These are phyloP conservation scores for Biston stratarius DNA, from an alignment of 2,888 invertebrate genomes.

Conservation along the genomic window DNA sequence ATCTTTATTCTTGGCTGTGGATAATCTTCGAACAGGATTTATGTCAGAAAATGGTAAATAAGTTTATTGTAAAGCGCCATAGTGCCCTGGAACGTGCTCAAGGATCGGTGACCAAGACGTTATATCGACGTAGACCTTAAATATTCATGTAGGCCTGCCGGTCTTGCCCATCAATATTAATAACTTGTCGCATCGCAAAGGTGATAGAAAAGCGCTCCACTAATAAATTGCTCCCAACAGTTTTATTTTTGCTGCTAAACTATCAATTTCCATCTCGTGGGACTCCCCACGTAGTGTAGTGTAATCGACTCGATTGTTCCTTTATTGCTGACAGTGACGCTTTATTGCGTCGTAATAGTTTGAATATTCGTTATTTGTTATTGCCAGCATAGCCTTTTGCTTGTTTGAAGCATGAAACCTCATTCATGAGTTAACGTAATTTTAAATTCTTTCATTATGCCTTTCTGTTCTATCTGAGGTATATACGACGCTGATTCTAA, in stretches of 20 bases:
- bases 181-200: constrained; percentile 59
- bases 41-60: not conserved
- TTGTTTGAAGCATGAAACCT: no score
- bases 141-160: constrained; percentile 71
- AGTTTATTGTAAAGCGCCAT: constrained; percentile 4
- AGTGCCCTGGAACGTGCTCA: constrained; percentile 47
- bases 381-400: not conserved
- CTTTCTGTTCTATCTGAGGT: not conserved
- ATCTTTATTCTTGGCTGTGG: not conserved
- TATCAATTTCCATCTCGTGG: constrained; percentile 40
- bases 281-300: constrained; percentile 33
- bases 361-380: constrained; percentile 2
- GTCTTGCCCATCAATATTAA: constrained; percentile 73
- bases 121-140: constrained; percentile 65
- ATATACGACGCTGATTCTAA: no score
- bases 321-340: constrained; percentile 19
- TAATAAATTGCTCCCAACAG: constrained; percentile 53
- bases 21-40: not conserved
- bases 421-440: not conserved
- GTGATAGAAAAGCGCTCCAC: constrained; percentile 67
- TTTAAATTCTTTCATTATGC: not conserved
- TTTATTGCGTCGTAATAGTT: constrained; percentile 15
- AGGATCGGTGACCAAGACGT: constrained; percentile 61
- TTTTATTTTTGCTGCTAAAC: constrained; percentile 44
- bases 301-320: constrained; percentile 20